Percentiles rank a stretch among this genome's conserved stretches.
Conservation (phyloP, 2,888 invertebrate species). For the Linnaemya tessellans region DNA sequence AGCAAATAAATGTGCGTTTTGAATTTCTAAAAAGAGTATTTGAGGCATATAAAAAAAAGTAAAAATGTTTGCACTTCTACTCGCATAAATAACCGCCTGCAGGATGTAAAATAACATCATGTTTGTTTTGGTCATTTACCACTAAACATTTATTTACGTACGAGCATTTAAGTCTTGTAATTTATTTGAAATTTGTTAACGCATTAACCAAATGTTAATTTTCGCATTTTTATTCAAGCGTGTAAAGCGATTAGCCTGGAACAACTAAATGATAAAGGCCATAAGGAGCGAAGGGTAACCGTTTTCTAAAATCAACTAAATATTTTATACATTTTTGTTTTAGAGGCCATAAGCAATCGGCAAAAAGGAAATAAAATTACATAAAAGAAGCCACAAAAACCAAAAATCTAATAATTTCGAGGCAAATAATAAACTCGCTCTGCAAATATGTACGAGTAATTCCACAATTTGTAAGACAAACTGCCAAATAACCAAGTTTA, state of each 20-base stretch:
- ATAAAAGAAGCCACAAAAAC: conserved; percentile 49
- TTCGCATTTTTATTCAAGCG: conserved; percentile 79
- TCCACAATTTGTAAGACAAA: conserved; percentile 71
- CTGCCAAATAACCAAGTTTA: conserved; percentile 65
- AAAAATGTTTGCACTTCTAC: not conserved
- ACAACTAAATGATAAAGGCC: conserved; percentile 58
- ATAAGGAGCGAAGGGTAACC: conserved; percentile 18
- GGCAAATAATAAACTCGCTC: conserved; percentile 80
- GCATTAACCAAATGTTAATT: conserved; percentile 63
- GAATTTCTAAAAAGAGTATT: not conserved
- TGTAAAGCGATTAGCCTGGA: conserved; percentile 80
- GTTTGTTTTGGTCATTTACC: conserved; percentile 25
- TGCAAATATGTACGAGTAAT: conserved; percentile 75
- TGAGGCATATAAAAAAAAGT: not conserved
- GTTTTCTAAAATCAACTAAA: conserved; percentile 67
- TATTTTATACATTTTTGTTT: conserved; percentile 68
- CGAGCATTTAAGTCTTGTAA: conserved; percentile 25
- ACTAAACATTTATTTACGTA: conserved; percentile 16
- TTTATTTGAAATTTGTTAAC: conserved; percentile 64
- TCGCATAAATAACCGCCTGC: conserved; percentile 16
- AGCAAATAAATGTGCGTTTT: not conserved
- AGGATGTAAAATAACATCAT: conserved; percentile 29
- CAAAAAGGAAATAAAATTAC: conserved; percentile 40
- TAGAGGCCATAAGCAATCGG: conserved; percentile 52
- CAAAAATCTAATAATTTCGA: conserved; percentile 77